These are phyloP conservation scores for Heloderma charlesbogerti DNA, from an alignment of 2,113 vertebrate species.

Conservation along the genomic window DNA sequence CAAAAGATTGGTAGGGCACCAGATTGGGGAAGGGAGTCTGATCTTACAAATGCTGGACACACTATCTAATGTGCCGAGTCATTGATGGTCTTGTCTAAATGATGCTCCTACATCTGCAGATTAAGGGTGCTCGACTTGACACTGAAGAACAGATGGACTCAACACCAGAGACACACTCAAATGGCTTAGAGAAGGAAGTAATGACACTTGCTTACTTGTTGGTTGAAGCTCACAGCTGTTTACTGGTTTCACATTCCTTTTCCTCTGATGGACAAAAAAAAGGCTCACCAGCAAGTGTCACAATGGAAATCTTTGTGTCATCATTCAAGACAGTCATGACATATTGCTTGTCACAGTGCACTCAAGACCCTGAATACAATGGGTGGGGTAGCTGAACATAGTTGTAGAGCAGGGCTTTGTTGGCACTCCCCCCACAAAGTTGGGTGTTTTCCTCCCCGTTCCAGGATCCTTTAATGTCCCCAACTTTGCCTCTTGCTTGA, in stretches of 20 bases:
- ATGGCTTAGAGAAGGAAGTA: neutral
- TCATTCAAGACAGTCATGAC: neutral
- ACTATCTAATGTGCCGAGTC: neutral
- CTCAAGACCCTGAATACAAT: neutral
- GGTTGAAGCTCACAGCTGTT: neutral
- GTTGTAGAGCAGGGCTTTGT: neutral
- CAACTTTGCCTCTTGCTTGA: neutral
- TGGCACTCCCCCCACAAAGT: neutral
- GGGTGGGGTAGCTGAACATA: neutral
- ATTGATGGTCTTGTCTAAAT: neutral
- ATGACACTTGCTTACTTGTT: neutral
- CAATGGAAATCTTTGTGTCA: conserved; percentile 12
- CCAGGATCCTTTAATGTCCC: neutral
- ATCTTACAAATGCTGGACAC: neutral
- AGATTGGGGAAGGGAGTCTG: neutral
- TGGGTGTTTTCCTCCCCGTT: neutral
- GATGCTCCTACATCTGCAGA: neutral
- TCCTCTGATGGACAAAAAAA: neutral
- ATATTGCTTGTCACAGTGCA: neutral
- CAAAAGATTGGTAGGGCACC: neutral
- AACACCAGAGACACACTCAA: neutral
- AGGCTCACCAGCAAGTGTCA: neutral
- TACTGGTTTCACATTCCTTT: neutral
- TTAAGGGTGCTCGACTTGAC: neutral
- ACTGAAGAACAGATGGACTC: neutral